Evolutionary conservation across 2,797 vertebrate species (phyloP).

Genomic region (Acanthornis magna): DNA sequence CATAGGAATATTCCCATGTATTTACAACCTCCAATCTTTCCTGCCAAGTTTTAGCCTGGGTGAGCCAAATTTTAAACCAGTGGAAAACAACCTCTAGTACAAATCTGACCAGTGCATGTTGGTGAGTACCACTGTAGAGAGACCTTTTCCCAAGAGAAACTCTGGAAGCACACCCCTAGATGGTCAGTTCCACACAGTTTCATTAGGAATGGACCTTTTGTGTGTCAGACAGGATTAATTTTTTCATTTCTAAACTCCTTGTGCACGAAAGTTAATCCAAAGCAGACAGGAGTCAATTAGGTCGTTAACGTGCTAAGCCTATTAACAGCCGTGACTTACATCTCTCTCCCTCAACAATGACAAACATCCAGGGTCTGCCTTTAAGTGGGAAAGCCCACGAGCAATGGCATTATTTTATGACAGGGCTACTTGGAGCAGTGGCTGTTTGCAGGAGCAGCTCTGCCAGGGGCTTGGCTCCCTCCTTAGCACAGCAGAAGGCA

Average conservation of each 20-base stretch:
- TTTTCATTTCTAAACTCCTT: conserved; percentile 15
- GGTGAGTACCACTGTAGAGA: not conserved
- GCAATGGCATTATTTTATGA: not conserved
- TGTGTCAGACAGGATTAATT: conserved; percentile 26
- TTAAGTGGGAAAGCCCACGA: not conserved
- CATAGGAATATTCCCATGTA: not conserved
- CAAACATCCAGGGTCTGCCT: conserved; percentile 4
- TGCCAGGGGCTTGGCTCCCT: not conserved
- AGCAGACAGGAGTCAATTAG: conserved; percentile 46
- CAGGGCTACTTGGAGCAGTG: not conserved
- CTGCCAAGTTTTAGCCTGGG: not conserved
- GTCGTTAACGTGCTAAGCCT: conserved; percentile 22
- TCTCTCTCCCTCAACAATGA: conserved; percentile 28
- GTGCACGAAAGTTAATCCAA: conserved; percentile 54
- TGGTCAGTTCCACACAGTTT: not conserved
- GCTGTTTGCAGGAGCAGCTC: not conserved
- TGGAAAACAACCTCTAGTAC: not conserved
- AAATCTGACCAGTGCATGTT: not conserved
- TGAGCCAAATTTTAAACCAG: not conserved
- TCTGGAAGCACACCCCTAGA: not conserved
- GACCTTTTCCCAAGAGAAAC: conserved; percentile 18
- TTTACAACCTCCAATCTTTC: not conserved
- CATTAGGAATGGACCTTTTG: conserved; percentile 15
- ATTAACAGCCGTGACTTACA: not conserved
- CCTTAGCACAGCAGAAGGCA: not conserved